phyloP scores from a whole-genome alignment of 2,113 vertebrate genomes.

The Alligator mississippiensis region DNA sequence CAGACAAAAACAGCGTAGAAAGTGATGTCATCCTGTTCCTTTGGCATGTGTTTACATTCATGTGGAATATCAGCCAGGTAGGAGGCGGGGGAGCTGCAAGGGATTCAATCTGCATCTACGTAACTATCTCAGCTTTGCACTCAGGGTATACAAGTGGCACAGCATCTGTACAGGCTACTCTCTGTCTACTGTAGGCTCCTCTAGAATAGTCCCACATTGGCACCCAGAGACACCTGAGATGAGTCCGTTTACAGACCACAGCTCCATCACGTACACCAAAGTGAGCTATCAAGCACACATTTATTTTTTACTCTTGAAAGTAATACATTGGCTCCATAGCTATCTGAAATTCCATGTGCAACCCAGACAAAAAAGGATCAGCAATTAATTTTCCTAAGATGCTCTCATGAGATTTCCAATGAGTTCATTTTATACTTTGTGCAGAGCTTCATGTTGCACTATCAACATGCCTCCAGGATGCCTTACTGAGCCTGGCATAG shows the following conservation, averaged over 20 bases:
- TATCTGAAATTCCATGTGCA: neutral
- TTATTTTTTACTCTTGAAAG: neutral
- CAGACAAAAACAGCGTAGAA: rapidly evolving
- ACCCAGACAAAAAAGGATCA: neutral
- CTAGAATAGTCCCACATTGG: neutral
- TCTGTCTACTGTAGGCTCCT: neutral
- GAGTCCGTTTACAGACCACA: neutral
- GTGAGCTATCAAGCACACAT: neutral
- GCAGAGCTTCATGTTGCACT: neutral
- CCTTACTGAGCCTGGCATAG: neutral
- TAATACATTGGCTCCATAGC: neutral
- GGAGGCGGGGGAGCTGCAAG: too few relatives aligned
- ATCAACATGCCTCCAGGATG: neutral
- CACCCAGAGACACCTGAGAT: neutral
- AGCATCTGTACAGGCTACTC: neutral
- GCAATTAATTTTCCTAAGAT: neutral
- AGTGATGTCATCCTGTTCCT: neutral
- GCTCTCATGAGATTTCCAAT: neutral
- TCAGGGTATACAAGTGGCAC: neutral
- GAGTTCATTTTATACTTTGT: neutral
- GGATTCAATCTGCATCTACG: neutral
- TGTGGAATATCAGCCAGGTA: rapidly evolving
- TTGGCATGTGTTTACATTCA: rapidly evolving
- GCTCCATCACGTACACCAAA: neutral
- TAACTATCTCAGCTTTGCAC: neutral